Base-by-base conservation (phyloP, 2,797 vertebrate genomes). In the Eospalax fontanierii region DNA sequence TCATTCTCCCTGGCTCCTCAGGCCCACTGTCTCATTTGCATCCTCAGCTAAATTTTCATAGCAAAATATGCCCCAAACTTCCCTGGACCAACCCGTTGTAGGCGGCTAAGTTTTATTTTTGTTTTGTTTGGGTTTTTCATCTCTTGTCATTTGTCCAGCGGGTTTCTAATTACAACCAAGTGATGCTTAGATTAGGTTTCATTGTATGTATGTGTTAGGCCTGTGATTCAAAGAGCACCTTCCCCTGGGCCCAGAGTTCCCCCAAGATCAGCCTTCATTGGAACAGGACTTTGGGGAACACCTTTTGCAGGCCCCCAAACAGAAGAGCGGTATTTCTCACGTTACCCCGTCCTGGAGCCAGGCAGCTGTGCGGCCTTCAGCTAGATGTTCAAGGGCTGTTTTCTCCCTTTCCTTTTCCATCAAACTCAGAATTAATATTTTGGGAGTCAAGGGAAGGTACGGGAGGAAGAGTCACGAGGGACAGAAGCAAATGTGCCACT, bases 101-200 rank as follows among this genome's bases (percentile, higher is more conserved):
- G 85, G 89, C 19, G 3, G 87, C 78, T 82, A 68, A 95, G 93
- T 83, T 94, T 95, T 97, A 94, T 92, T 87, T 96, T 95, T 97
- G 80, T 94, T 97, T 57, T 96, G 83, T 73, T 96, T 86, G 79
- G 75, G 90, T 80, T 93, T 96, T 94, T 96, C 95, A 80, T 98
- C 90, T 94, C 82, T 40, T 83, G 93, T 90, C 96, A 90, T 89
- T 83, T 97, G 97, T 97, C 90, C 91, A 92, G 91, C 96, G 97
- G 90, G 97, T 98, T 91, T 98, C 97, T 95, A 2, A 71, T 98
- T 97, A 96, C 96, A 95, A 96, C 95, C 96, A 95, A 95, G 96
- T 97, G 97, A 97, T 86, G 93, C 97, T 97, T 98, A 96, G 97
- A 97, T 97, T 96, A 96, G 96, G 94, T 97, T 98, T 98, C 95